phyloP scores from a whole-genome alignment of 2,888 invertebrate species.

The Amphiduros pacificus region DNA sequence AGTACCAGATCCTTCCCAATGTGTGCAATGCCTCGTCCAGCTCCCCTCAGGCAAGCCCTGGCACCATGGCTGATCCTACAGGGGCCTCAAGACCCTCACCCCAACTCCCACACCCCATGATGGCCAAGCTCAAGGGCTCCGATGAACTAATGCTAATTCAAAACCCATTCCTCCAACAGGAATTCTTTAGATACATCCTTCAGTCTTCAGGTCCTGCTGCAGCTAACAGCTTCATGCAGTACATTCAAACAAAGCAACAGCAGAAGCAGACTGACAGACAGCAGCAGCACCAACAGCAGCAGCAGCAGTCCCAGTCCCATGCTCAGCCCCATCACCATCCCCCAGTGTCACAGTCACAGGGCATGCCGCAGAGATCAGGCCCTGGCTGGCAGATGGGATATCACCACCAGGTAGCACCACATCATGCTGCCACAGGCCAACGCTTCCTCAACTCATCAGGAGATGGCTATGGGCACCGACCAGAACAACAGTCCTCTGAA shows the following conservation, averaged over 20 bases:
- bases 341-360: background rate
- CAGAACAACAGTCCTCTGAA: background rate
- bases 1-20: constrained; percentile 47
- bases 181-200: constrained; percentile 24
- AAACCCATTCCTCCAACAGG: constrained; percentile 19
- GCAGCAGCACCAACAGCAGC: constrained; percentile 1
- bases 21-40: constrained; percentile 25
- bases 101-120: background rate
- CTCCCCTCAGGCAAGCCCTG: no score
- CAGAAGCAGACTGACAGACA: no score
- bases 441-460: background rate
- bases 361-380: background rate
- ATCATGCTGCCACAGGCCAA: background rate
- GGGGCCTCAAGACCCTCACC: background rate
- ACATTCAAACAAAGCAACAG: constrained; percentile 1
- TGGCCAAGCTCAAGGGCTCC: background rate
- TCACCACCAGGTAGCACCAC: no score
- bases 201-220: constrained; percentile 23
- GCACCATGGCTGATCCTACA: background rate
- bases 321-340: background rate
- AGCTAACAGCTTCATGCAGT: constrained; percentile 16
- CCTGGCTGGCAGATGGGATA: background rate
- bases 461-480: background rate
- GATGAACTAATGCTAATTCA: constrained; percentile 3
- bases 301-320: background rate